Percentiles rank a stretch among this genome's conserved stretches.
Evolutionary conservation across 2,113 vertebrate genomes (phyloP).

Genomic region (Charadrius vociferus): DNA sequence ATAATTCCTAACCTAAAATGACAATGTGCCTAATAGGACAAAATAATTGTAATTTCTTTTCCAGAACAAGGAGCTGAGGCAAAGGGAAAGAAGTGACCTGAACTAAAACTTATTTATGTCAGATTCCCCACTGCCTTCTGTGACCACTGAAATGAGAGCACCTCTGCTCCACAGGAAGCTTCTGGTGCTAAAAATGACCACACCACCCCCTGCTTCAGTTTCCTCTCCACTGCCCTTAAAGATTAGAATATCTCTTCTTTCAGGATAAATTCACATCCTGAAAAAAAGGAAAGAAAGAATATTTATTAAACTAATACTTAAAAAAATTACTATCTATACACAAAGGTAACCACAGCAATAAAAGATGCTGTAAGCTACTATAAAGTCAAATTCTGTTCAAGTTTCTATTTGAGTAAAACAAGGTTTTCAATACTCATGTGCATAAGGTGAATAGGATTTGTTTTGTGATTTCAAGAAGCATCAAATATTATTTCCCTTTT

Average conservation of each 20-base stretch:
- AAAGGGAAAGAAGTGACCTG: not conserved
- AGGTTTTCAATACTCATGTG: not conserved
- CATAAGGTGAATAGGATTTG: not conserved
- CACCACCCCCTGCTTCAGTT: not conserved
- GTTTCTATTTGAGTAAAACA: not conserved
- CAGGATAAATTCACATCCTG: not conserved
- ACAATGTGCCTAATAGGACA: not conserved
- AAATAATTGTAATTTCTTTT: not conserved
- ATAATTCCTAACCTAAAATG: not conserved
- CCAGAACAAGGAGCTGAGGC: not conserved
- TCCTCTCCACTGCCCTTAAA: not conserved
- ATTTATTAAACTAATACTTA: not conserved
- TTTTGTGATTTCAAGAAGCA: not conserved
- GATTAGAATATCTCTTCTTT: not conserved
- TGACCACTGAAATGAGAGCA: not conserved
- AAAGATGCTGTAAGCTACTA: not conserved
- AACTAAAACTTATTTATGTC: not conserved
- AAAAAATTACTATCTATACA: not conserved
- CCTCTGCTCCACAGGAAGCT: not conserved
- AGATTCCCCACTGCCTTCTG: not conserved
- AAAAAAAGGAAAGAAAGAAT: not conserved
- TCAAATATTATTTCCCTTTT: not conserved
- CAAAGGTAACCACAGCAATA: not conserved
- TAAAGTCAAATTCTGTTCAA: not conserved
- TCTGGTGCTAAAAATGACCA: not conserved